Conservation (phyloP, 2,113 vertebrate species). For the Muntiacus muntjak region DNA sequence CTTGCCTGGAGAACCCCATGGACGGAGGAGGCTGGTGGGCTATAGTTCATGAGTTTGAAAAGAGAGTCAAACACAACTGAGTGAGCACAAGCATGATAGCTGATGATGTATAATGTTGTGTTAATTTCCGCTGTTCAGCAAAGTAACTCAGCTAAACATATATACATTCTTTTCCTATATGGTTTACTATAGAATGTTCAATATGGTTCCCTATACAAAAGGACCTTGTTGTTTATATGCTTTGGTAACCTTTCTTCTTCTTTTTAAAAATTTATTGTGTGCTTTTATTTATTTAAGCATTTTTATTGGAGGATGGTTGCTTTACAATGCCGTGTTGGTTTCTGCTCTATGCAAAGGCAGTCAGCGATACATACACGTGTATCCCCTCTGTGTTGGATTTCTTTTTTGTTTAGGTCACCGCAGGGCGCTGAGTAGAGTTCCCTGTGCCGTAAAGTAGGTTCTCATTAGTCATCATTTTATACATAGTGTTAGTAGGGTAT, state of each 20-base stretch:
- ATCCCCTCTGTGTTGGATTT: not conserved
- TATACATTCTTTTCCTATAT: not conserved
- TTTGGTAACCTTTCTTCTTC: not conserved
- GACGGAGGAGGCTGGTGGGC: not conserved
- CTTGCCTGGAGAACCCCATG: not conserved
- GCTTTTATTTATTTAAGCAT: not conserved
- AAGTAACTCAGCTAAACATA: not conserved
- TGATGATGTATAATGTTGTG: not conserved
- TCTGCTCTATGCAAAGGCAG: not conserved
- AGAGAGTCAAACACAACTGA: not conserved
- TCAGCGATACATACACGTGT: fast-evolving
- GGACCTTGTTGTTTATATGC: not conserved
- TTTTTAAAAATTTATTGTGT: not conserved
- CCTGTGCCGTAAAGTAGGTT: not conserved
- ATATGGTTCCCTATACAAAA: not conserved
- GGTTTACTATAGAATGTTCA: not conserved
- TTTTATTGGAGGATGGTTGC: not conserved
- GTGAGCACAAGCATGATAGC: not conserved
- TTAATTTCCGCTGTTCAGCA: not conserved
- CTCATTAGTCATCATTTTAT: not conserved
- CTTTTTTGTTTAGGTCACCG: fast-evolving
- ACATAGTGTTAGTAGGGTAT: not conserved
- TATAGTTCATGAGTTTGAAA: not conserved
- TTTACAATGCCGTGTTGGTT: not conserved
- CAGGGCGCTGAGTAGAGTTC: not conserved